A percentile compares a stretch with the other conserved stretches of the same genome.
These are phyloP conservation scores for Pogonophryne albipinna DNA, from an alignment of 2,797 vertebrate species.

Conservation along the genomic window DNA sequence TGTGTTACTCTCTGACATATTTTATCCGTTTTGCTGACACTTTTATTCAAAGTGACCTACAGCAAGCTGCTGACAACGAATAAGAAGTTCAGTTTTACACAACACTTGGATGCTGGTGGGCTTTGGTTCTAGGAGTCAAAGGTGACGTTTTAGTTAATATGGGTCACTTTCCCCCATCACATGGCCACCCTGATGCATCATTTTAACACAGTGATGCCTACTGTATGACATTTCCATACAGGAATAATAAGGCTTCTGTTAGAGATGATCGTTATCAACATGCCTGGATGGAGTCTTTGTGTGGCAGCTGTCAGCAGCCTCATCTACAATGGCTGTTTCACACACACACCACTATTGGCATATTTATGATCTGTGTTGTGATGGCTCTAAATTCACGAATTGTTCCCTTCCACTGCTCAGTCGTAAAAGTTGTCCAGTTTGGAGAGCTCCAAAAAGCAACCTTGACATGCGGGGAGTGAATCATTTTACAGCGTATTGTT, in stretches of 20 bases:
- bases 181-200: constrained; percentile 4
- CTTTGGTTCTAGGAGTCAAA: constrained; percentile 15
- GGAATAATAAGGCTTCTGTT: constrained; percentile 27
- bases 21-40: constrained; percentile 24
- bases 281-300: constrained; percentile 26
- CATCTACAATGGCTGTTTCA: constrained; percentile 24
- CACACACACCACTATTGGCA: constrained; percentile 30
- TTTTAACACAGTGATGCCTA: constrained; percentile 21
- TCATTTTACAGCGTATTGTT: constrained; percentile 51
- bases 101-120: not conserved
- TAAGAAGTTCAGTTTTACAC: constrained; percentile 1
- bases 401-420: constrained; percentile 42
- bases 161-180: not conserved
- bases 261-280: constrained; percentile 13
- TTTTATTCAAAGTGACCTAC: constrained; percentile 9
- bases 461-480: constrained; percentile 21
- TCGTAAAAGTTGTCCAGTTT: constrained; percentile 44
- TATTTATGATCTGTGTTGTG: constrained; percentile 58
- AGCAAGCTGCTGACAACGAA: constrained; percentile 20
- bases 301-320: constrained; percentile 36
- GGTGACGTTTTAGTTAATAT: constrained; percentile 15
- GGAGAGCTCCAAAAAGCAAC: constrained; percentile 38
- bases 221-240: constrained; percentile 16
- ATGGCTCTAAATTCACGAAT: constrained; percentile 51
- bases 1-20: constrained; percentile 30